Evolutionary conservation across 2,797 vertebrate genomes (phyloP).

Genomic region (Macropodus opercularis): DNA sequence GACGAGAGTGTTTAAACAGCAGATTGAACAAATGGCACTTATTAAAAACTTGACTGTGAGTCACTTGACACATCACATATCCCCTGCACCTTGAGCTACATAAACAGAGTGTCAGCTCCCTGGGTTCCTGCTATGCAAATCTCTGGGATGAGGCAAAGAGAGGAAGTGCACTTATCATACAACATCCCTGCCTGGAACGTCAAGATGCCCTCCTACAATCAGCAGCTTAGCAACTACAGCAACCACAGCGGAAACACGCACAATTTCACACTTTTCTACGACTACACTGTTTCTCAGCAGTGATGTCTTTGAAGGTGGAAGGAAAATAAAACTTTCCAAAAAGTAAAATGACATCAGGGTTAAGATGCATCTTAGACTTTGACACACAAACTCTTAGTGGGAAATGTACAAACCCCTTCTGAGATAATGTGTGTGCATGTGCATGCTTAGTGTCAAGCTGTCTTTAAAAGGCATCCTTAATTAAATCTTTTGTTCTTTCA

Average conservation of each 20-base stretch:
- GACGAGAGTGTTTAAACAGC: conserved; percentile 84
- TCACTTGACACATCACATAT: conserved; percentile 85
- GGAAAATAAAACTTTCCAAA: conserved; percentile 24
- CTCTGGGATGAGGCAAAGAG: conserved; percentile 63
- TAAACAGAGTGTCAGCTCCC: conserved; percentile 84
- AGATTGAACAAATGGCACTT: conserved; percentile 86
- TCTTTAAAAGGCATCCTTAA: conserved; percentile 74
- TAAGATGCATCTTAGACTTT: conserved; percentile 16
- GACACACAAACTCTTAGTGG: conserved; percentile 35
- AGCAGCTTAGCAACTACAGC: conserved; percentile 60
- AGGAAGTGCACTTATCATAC: conserved; percentile 60
- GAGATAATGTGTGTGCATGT: conserved; percentile 45
- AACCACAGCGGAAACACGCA: conserved; percentile 42
- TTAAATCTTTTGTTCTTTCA: conserved; percentile 80
- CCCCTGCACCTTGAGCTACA: conserved; percentile 81
- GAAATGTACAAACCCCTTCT: conserved; percentile 33
- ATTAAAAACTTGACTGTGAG: conserved; percentile 85
- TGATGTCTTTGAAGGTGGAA: conserved; percentile 38
- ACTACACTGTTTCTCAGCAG: conserved; percentile 22
- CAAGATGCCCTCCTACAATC: conserved; percentile 68
- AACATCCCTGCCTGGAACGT: conserved; percentile 66
- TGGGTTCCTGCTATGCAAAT: conserved; percentile 79
- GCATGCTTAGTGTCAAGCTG: conserved; percentile 55
- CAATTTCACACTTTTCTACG: conserved; percentile 18
- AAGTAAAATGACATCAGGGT: conserved; percentile 20